Evolutionary conservation across 2,113 vertebrate species (phyloP), one percentile per base, ranked within the genome.

Genomic region (Guaruba guarouba): DNA sequence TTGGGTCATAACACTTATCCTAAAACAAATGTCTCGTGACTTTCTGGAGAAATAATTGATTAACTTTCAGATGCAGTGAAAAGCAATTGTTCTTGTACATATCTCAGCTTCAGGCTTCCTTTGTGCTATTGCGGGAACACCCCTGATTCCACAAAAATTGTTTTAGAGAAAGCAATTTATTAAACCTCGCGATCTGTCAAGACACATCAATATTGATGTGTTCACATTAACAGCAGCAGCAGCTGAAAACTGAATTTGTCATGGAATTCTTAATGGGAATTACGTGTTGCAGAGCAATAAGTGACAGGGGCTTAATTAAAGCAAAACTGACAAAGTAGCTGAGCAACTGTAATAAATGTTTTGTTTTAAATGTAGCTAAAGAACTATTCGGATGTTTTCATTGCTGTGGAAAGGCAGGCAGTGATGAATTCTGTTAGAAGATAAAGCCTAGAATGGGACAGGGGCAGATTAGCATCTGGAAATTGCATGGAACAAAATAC

Each of bases 141-240:
- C 88, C 73, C 29, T 92, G 43, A 76, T 90, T 84, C 52, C 52
- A 71, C 39, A 93, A 93, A 84, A 93, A 82, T 27, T 84, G 39
- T 87, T 78, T 92, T 69, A 87, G 10, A 79, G 83, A 93, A 93
- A 79, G 80, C 49, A 54, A 95, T 96, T 92, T 87, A 84, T 95
- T 91, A 97, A 95, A 81, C 44, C 33, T 94, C 88, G 91, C 3
- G 3, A 84, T 84, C 86, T 97, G 91, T 82, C 93, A 95, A 90
- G 90, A 82, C 39, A 76, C 44, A 43, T 95, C 69, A 95, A 95
- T 97, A 96, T 96, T 91, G 90, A 96, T 93, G 35, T 75, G 11
- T 41, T 93, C 95, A 93, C 61, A 94, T 96, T 91, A 96, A 88
- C 66, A 62, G 44, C 44, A 44, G 62, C 20, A 96, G 46, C 82